phyloP scores from a whole-genome alignment of 2,113 vertebrate species.

The Apteryx mantelli region DNA sequence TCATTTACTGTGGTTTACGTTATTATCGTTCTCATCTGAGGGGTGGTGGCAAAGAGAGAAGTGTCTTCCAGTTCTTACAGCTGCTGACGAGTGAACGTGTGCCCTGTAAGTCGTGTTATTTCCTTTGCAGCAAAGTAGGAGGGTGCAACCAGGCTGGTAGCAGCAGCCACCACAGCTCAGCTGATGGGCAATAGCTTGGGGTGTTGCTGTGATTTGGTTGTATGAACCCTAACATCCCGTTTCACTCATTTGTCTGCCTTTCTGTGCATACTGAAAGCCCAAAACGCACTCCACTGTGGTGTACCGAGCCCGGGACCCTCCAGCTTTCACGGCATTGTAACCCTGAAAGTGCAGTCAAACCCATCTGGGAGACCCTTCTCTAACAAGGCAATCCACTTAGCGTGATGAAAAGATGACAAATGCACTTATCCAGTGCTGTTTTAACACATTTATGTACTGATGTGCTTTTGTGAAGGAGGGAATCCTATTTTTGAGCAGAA shows the following conservation, averaged over 20 bases:
- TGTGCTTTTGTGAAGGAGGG: neutral
- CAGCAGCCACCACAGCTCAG: neutral
- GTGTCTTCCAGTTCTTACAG: neutral
- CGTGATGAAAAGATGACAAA: neutral
- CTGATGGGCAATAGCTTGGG: neutral
- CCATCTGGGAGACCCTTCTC: neutral
- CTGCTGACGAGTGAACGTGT: neutral
- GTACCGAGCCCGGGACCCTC: neutral
- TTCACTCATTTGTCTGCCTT: neutral
- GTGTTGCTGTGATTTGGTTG: neutral
- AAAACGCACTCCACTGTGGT: fast-evolving
- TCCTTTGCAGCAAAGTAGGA: neutral
- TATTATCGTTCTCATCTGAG: neutral
- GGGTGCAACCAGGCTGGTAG: neutral
- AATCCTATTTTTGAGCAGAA: neutral
- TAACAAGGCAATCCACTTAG: fast-evolving
- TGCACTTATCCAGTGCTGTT: neutral
- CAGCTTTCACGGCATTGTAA: neutral
- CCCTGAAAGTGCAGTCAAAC: too few species aligned
- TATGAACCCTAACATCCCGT: neutral
- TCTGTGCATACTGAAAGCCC: neutral
- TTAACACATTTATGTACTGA: neutral
- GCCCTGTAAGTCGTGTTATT: neutral
- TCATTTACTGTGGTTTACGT: too few species aligned
- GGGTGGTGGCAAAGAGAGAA: neutral